Conservation (phyloP, 2,797 vertebrate genomes). For the Macroramphosus scolopax region DNA sequence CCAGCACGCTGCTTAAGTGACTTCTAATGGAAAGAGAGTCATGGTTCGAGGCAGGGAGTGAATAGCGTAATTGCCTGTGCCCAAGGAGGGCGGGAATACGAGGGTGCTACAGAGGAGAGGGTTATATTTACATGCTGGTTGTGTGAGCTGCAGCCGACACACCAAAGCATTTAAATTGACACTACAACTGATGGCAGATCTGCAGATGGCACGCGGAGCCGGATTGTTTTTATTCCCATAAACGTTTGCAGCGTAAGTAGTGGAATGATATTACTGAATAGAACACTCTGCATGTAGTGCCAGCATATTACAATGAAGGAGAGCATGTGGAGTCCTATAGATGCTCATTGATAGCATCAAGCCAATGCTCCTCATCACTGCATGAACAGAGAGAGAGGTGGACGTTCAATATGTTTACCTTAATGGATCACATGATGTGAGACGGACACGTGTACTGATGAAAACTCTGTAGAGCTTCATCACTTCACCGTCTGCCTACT, state of each 20-base stretch:
- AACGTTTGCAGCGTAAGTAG: slow-evolving; percentile 30
- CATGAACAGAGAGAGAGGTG: too few species aligned
- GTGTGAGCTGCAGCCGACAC: slow-evolving; percentile 43
- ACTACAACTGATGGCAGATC: slow-evolving; percentile 14
- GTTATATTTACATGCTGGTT: slow-evolving; percentile 62
- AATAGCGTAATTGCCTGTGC: slow-evolving; percentile 64
- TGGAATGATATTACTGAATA: too few species aligned
- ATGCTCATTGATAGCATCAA: too few species aligned
- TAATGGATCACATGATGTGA: too few species aligned
- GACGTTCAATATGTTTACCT: too few species aligned
- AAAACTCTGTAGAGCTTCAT: too few species aligned
- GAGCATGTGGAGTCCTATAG: too few species aligned
- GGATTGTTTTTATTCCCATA: slow-evolving; percentile 43
- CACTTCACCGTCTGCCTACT: too few species aligned
- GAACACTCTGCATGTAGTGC: too few species aligned
- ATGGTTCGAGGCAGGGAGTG: slow-evolving; percentile 54
- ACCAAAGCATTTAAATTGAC: slow-evolving; percentile 52
- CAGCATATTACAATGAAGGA: too few species aligned
- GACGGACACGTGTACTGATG: too few species aligned
- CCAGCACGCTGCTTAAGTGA: slow-evolving; percentile 57
- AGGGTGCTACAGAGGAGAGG: slow-evolving; percentile 67
- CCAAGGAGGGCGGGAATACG: slow-evolving; percentile 45
- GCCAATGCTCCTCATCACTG: too few species aligned
- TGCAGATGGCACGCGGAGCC: background rate
- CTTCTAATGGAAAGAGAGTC: slow-evolving; percentile 61